phyloP scores from a whole-genome alignment of 2,113 vertebrate genomes.

The Aix galericulata region DNA sequence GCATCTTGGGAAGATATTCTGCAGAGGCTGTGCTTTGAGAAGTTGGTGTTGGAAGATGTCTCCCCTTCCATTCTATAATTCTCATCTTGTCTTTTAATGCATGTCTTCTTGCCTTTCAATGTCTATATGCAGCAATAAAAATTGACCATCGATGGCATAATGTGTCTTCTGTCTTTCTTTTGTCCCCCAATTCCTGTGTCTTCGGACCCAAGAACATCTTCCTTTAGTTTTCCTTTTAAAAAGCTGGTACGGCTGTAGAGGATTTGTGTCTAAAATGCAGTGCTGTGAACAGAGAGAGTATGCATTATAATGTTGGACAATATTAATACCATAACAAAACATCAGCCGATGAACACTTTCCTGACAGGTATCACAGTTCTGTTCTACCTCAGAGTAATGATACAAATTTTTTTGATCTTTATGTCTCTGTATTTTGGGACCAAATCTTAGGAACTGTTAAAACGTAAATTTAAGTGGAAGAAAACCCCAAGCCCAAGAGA shows the following conservation, averaged over 20 bases:
- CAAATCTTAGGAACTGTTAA: rapidly evolving
- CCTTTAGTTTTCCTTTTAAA: not conserved
- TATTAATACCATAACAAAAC: not conserved
- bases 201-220: rapidly evolving
- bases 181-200: rapidly evolving
- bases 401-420: not conserved
- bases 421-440: not conserved
- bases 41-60: not conserved
- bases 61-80: not conserved
- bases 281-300: not conserved
- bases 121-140: conserved; percentile 50
- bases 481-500: not conserved
- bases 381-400: not conserved
- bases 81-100: not conserved
- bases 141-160: not conserved
- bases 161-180: not conserved
- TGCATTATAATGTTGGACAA: rapidly evolving
- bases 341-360: rapidly evolving
- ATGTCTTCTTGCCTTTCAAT: not conserved
- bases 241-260: not conserved
- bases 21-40: not conserved
- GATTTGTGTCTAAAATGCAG: not conserved
- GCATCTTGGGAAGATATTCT: not conserved
- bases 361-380: not conserved
- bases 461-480: not conserved